Percentiles rank a stretch among this genome's conserved stretches.
Evolutionary conservation across 2,113 vertebrate species (phyloP).

Genomic region (Leptobrachium leishanense): DNA sequence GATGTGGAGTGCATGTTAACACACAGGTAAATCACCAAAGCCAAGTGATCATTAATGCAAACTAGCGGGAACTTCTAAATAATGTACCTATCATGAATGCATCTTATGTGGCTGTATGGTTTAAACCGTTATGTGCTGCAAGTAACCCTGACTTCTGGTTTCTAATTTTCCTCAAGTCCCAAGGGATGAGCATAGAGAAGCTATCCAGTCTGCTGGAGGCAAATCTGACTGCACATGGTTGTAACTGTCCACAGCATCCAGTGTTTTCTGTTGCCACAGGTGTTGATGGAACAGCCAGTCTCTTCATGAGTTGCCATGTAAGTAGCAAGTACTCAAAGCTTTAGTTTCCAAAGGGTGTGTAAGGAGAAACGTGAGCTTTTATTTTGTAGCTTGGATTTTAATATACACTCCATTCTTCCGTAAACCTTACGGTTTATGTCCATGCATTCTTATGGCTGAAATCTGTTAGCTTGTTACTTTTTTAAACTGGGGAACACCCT

Average conservation of each 20-base stretch:
- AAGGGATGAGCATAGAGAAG: slow-evolving; percentile 64
- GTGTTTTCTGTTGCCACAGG: slow-evolving; percentile 63
- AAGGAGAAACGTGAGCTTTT: too few species aligned
- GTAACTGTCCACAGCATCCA: slow-evolving; percentile 59
- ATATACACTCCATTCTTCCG: too few species aligned
- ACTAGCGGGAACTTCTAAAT: not conserved
- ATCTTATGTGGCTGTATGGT: too few species aligned
- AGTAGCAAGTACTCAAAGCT: not conserved
- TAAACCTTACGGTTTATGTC: too few species aligned
- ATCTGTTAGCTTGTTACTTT: too few species aligned
- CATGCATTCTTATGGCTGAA: too few species aligned
- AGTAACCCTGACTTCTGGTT: too few species aligned
- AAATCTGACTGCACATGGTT: slow-evolving; percentile 61
- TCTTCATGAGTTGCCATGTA: slow-evolving; percentile 74
- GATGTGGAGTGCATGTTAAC: slow-evolving; percentile 67
- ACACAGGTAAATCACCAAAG: slow-evolving; percentile 58
- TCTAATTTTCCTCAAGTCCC: slow-evolving; percentile 26
- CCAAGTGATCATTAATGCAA: too few species aligned
- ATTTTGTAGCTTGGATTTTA: too few species aligned
- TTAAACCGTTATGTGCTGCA: too few species aligned
- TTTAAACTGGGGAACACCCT: too few species aligned
- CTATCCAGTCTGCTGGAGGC: slow-evolving; percentile 61
- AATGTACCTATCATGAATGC: not conserved
- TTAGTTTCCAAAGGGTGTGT: slow-evolving; percentile 7
- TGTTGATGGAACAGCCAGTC: slow-evolving; percentile 59